Evolutionary conservation across 2,888 invertebrate species (phyloP).

Genomic region (Oscheius sp.): DNA sequence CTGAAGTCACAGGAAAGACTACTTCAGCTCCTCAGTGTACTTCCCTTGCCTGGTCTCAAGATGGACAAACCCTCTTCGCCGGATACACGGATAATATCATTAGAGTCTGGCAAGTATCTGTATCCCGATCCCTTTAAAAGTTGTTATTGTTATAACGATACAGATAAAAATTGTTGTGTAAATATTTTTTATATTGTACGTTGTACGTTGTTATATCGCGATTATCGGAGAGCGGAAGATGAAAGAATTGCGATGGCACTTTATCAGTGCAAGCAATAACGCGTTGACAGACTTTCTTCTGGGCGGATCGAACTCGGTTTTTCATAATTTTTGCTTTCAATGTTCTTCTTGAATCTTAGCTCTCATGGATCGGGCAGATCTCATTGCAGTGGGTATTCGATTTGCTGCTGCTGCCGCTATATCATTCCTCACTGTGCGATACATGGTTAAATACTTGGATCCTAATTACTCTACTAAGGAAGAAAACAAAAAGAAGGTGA

Average conservation of each 20-base stretch:
- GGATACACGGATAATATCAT: slow-evolving; percentile 96
- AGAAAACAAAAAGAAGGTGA: slow-evolving; percentile 58
- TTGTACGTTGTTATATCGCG: background rate
- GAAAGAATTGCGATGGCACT: too few species aligned
- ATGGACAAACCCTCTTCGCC: slow-evolving; percentile 93
- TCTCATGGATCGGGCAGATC: slow-evolving; percentile 39
- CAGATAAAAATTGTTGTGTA: slow-evolving; percentile 36
- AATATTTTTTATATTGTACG: background rate
- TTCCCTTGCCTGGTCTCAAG: slow-evolving; percentile 92
- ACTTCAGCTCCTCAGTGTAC: slow-evolving; percentile 89
- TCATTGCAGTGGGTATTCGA: slow-evolving; percentile 41
- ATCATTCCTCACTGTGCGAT: slow-evolving; percentile 46
- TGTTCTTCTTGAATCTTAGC: background rate
- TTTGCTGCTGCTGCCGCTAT: slow-evolving; percentile 48
- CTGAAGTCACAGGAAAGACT: slow-evolving; percentile 81
- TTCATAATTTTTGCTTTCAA: background rate
- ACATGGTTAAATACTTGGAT: slow-evolving; percentile 55
- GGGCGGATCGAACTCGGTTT: too few species aligned
- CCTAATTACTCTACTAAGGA: slow-evolving; percentile 53
- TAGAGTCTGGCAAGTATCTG: slow-evolving; percentile 92
- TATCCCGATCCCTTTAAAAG: slow-evolving; percentile 33
- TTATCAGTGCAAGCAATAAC: background rate
- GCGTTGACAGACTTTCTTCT: background rate
- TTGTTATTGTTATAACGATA: slow-evolving; percentile 35
- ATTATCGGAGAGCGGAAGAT: too few species aligned